Evolutionary conservation across 2,888 invertebrate species (phyloP).

Genomic region (Pachycephus smyrnensis): DNA sequence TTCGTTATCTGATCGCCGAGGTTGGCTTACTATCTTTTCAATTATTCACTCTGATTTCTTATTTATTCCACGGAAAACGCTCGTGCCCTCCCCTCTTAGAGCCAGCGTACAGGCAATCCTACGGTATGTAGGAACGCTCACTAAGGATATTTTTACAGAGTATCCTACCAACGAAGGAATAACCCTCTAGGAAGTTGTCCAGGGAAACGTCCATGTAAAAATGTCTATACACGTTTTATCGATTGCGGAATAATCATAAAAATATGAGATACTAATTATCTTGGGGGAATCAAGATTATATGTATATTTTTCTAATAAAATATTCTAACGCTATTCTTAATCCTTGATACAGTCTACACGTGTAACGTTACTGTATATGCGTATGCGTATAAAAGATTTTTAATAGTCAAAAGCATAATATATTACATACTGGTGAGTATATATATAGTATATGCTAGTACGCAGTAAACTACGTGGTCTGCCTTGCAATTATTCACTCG

Average conservation of each 20-base stretch:
- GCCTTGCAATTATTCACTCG: neutral
- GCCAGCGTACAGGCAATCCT: neutral
- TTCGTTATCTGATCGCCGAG: neutral
- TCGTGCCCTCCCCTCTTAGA: neutral
- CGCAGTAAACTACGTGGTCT: neutral
- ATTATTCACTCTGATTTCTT: conserved; percentile 9
- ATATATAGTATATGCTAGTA: neutral
- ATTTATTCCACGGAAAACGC: neutral
- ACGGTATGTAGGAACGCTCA: neutral
- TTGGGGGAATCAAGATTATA: neutral
- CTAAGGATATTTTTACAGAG: neutral
- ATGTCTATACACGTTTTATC: neutral
- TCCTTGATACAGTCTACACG: neutral
- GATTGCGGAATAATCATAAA: neutral
- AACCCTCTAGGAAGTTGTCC: neutral
- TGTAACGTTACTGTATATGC: neutral
- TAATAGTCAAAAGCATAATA: too few relatives aligned
- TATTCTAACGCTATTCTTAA: neutral
- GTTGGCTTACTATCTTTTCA: neutral
- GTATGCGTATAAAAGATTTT: too few relatives aligned
- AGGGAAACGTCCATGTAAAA: neutral
- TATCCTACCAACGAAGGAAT: too few relatives aligned
- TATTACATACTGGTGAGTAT: too few relatives aligned
- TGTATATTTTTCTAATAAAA: neutral
- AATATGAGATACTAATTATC: neutral